Evolutionary conservation across 92 coral and sea anemone species (phyloP), one percentile per base, ranked within the genome.

Genomic region (Montipora capitata): DNA sequence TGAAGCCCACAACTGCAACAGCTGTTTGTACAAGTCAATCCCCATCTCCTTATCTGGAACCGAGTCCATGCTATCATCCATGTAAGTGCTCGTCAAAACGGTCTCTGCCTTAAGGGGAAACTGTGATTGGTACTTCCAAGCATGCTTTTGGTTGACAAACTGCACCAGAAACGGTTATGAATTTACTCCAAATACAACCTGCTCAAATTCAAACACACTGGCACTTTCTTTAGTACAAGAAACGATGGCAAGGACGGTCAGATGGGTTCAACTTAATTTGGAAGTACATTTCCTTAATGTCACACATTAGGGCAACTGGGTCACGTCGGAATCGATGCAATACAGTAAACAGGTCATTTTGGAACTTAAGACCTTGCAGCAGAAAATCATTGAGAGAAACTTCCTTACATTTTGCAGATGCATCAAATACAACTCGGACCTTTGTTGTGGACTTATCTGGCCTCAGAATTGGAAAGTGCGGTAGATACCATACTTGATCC

Each of bases 11-110:
- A 93, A 39, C 16, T 80, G 15, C 13, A 64, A 70, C 66, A 90
- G 82, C 68, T 90, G 87, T n/a, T 61, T 49, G 72, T 84, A 79
- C 71, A 93, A 57, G 49, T 87, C 81, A 8, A 93, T 73, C 38
- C 86, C 92, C 5, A 73, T 78, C n/a, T 68, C 20, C 12, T 52
- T 78, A 63, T 90, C 90, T 9, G 78, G 65, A 52, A 86, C 90
- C 1, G 94, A 93, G 76, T 93, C 93, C 93, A 93, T 89, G 88
- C 93, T 93, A 80, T 93, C 96, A 78, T 90, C 92, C 95, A 83
- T 83, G 75, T 92, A 92, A 1, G 87, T 83, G 42, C 78, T 77
- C 51, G 89, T 66, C 81, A 89, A 69, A 65, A 92, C 73, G 18
- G 91, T 92, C 54, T 89, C 95, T 15, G 88, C 93, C 42, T 77